Base-by-base conservation (phyloP, 2,113 vertebrate genomes). In the Acanthisitta chloris region DNA sequence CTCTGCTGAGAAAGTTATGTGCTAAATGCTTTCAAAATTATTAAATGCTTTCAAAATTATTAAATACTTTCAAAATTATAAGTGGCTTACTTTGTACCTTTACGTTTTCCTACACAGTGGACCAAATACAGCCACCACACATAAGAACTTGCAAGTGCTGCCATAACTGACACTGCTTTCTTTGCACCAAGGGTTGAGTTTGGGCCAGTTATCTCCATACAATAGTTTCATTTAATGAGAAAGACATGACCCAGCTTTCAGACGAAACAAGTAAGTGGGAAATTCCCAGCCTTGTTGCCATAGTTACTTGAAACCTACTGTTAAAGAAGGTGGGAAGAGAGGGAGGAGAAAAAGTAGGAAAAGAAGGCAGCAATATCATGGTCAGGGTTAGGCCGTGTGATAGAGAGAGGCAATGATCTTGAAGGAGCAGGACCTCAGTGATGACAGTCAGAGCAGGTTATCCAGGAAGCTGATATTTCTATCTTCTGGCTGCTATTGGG, bases 241-340 rank as follows among this genome's bases (percentile, higher is more conserved):
- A 71, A 55, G 23, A 64, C 78, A 76, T 83, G 81, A 72, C 85
- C 77, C 59, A 88, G 66, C 71, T 89, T 85, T 73, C 69, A 86
- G 70, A 66, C 1, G 0, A 70, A 94, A 81, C 0, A 5, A 94
- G 5, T 33, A 73, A 18, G 24, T 0, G 26, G 49, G 87, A 70
- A 45, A 71, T 76, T 64, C 34, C 29, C 38, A 59, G 25, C 15
- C 52, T 82, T 67, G 96, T 93, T 81, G 73, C 96, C 70, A 86
- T 83, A 71, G 96, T 67, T 94, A 94, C 90, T 66, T 57, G 57
- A 86, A 84, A 86, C 12, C 80, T 90, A 38, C 66, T 38, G 43
- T 64, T 84, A 49, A 84, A 92, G 85, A 40, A 64, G 17, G 17
- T 38, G 29, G 29, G 14, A 62, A 78, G n/a, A 66, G 33, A 55